Conservation (phyloP, 1,140 invertebrate genomes). For the Babylonia areolata region DNA sequence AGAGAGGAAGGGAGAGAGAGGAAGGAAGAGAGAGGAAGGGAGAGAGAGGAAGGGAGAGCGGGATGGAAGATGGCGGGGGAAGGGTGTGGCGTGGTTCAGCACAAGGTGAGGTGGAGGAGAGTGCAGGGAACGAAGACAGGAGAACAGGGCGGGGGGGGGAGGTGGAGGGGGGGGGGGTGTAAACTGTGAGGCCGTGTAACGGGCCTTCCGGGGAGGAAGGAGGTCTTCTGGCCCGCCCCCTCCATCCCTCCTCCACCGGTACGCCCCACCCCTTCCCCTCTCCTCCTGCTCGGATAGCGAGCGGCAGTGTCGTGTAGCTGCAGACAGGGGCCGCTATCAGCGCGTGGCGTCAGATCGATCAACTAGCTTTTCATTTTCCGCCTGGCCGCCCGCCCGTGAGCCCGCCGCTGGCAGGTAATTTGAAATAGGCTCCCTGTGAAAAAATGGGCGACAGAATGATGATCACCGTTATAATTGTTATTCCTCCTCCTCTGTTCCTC, state of each 20-base stretch:
- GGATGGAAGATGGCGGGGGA: neutral
- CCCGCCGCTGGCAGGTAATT: neutral
- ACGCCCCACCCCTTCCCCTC: no score
- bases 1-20: slow-evolving; percentile 15
- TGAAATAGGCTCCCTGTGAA: neutral
- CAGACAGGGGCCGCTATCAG: neutral
- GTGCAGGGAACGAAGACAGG: neutral
- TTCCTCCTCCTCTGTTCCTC: neutral
- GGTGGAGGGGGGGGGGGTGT: no score
- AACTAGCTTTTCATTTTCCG: slow-evolving; percentile 10
- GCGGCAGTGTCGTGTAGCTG: neutral
- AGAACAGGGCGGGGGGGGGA: neutral
- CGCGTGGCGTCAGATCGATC: neutral
- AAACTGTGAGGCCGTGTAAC: no score
- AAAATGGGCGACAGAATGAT: neutral
- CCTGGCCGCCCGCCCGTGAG: neutral
- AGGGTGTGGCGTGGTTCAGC: no score
- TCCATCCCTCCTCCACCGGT: no score
- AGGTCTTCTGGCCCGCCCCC: no score
- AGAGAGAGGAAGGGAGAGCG: neutral
- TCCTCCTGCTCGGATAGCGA: neutral
- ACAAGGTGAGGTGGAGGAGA: no score
- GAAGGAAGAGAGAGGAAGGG: slow-evolving; percentile 2
- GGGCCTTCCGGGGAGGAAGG: no score
- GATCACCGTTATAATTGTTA: slow-evolving; percentile 3